A percentile compares a stretch with the other conserved stretches of the same genome.
Conservation (phyloP, 2,113 vertebrate species). For the Trogon melanurus region DNA sequence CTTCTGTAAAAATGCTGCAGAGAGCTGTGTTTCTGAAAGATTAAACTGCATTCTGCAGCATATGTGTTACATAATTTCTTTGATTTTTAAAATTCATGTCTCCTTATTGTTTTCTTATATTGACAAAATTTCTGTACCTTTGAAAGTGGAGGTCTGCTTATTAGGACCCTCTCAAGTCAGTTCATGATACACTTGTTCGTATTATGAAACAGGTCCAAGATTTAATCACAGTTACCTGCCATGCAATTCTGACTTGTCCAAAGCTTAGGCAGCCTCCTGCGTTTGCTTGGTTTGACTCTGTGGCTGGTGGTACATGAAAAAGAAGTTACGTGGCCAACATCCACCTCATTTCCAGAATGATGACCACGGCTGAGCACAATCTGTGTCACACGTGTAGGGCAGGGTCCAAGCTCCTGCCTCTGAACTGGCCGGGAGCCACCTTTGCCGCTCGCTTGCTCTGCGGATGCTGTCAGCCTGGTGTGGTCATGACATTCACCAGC, state of each 20-base stretch:
- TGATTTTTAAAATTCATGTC: neutral
- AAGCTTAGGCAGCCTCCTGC: neutral
- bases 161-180: neutral
- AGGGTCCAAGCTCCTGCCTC: neutral
- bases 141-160: neutral
- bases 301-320: neutral
- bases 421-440: neutral
- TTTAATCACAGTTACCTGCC: neutral
- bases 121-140: neutral
- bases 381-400: neutral
- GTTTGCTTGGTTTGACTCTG: neutral
- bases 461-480: neutral
- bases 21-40: neutral
- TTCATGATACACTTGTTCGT: neutral
- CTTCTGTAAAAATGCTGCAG: neutral
- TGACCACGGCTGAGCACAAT: accelerated
- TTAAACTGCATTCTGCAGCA: neutral
- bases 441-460: neutral
- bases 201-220: neutral
- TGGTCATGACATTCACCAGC: neutral
- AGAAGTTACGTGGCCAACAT: neutral
- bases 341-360: neutral
- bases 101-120: neutral
- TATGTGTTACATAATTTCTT: neutral
- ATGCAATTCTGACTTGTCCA: neutral